Base-by-base conservation (phyloP, 2,797 vertebrate genomes). In the Chaetodon trifasciatus region DNA sequence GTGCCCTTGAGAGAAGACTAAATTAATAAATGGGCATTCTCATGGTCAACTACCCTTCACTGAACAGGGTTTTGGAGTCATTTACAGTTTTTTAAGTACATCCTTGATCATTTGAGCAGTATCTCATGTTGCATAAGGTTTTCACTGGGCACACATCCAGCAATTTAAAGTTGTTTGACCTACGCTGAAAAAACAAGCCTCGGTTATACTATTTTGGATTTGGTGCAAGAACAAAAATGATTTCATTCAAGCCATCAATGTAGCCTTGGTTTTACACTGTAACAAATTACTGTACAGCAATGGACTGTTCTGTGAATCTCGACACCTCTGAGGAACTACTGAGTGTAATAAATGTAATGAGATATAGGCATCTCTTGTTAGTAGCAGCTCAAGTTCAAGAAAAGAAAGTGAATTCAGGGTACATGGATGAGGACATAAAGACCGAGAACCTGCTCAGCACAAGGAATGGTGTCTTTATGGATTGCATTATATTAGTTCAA, bases 51-150 rank as follows among this genome's bases (percentile, higher is more conserved):
- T 69, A 68, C 50, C 61, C 57, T 69, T 76, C 63, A 49, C 1
- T 75, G 46, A 81, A 53, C 76, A 58, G 60, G 8, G n/a, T 49
- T 76, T 79, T 70, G 35, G 63, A 85, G 50, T 74, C 37, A 60
- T 82, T 82, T 75, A 67, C 58, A 75, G 46, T 23, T 69, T 61
- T 76, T 82, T 53, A 65, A 85, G 65, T 58, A 60, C 55, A 37
- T n/a, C n/a, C n/a, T 47, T 0, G 9, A 78, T 74, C 32, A 67
- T 70, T 70, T 67, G 16, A 40, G 55, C 28, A 42, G 11, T 37
- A 28, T n/a, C 19, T 39, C 12, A 32, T 52, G 16, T 61, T 8
- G 21, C 28, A 24, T 23, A 37, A 47, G 15, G 37, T 5, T 21
- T 79, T 67, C n/a, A 50, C 37, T 50, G 66, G 23, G 52, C 21